Conservation (phyloP, 1,140 invertebrate species). For the Fopius arisanus region DNA sequence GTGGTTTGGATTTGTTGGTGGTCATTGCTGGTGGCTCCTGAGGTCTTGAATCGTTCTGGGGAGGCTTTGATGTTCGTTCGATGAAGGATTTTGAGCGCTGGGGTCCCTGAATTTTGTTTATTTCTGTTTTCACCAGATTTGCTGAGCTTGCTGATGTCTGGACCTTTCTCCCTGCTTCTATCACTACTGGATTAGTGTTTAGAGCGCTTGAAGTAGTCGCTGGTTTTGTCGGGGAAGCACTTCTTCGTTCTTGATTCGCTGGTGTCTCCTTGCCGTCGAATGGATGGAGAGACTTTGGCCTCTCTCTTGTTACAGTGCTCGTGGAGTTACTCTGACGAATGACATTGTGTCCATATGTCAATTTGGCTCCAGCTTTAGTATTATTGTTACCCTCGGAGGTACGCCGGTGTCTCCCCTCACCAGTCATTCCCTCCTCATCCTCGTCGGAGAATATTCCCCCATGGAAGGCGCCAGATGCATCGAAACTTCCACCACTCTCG, state of each 20-base stretch:
- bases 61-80: conserved; percentile 29
- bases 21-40: conserved; percentile 2
- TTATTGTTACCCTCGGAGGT: conserved; percentile 55
- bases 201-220: conserved; percentile 14
- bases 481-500: conserved; percentile 85
- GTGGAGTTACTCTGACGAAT: conserved; percentile 40
- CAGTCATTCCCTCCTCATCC: conserved; percentile 59
- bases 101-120: conserved; percentile 20
- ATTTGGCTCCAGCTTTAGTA: conserved; percentile 34
- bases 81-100: conserved; percentile 37
- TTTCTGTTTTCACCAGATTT: conserved; percentile 8
- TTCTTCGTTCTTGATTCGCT: conserved; percentile 27
- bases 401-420: conserved; percentile 47
- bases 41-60: conserved; percentile 5
- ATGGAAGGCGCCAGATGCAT: conserved; percentile 84
- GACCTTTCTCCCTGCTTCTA: conserved; percentile 22
- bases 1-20: not conserved
- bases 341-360: conserved; percentile 30
- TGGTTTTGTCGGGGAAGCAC: conserved; percentile 39
- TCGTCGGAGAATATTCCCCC: conserved; percentile 70
- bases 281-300: conserved; percentile 43
- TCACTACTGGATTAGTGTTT: conserved; percentile 15
- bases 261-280: conserved; percentile 43
- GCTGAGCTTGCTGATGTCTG: conserved; percentile 21
- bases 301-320: conserved; percentile 43